phyloP scores from a whole-genome alignment of 2,797 vertebrate genomes.

The Buceros bicornis region DNA sequence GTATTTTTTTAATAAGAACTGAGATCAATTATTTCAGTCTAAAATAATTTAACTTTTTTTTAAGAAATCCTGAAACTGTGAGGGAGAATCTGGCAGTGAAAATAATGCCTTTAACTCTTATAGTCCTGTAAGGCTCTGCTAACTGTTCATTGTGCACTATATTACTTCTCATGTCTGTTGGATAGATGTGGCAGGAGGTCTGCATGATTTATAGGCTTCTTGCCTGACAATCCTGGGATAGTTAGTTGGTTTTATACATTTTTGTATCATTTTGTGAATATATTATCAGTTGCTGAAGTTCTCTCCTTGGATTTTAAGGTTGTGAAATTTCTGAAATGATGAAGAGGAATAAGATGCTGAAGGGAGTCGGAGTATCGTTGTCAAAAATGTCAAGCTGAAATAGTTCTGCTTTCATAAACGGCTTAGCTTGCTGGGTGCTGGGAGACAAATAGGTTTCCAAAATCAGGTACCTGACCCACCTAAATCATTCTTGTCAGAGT shows the following conservation, averaged over 20 bases:
- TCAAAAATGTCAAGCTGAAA: slow-evolving; percentile 2
- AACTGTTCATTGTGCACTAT: slow-evolving; percentile 38
- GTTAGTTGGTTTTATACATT: slow-evolving; percentile 29
- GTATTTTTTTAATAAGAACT: background rate
- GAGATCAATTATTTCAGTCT: slow-evolving; percentile 45
- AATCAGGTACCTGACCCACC: background rate
- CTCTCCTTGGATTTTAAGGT: slow-evolving; percentile 4
- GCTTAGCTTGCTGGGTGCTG: background rate
- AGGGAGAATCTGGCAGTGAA: slow-evolving; percentile 39
- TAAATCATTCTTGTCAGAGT: background rate
- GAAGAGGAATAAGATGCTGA: background rate
- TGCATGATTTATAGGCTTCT: slow-evolving; percentile 67
- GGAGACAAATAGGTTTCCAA: slow-evolving; percentile 25
- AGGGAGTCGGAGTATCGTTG: background rate
- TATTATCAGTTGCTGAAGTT: slow-evolving; percentile 60
- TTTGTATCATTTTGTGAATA: slow-evolving; percentile 41
- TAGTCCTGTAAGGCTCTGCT: slow-evolving; percentile 21
- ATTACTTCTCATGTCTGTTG: slow-evolving; percentile 47
- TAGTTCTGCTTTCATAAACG: slow-evolving; percentile 13
- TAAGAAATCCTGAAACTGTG: slow-evolving; percentile 53
- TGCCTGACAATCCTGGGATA: slow-evolving; percentile 16
- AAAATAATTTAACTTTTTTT: slow-evolving; percentile 7
- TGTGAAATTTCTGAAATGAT: background rate
- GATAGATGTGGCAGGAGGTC: slow-evolving; percentile 25
- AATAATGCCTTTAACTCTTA: slow-evolving; percentile 25